Evolutionary conservation across 2,797 vertebrate species (phyloP).

Genomic region (Manis javanica): DNA sequence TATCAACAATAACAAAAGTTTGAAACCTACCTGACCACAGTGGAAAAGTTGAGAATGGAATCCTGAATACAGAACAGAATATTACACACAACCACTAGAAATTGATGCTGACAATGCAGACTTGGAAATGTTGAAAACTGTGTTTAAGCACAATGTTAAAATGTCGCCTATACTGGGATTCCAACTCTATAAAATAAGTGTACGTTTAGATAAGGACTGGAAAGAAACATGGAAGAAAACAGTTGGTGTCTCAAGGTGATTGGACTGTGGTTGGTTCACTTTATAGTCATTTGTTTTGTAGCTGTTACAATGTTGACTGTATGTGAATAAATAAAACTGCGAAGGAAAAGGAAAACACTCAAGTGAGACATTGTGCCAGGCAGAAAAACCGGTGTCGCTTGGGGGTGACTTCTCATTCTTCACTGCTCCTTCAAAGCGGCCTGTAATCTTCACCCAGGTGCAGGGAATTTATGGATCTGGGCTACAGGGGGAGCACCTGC

Average conservation of each 20-base stretch:
- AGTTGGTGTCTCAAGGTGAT: background rate
- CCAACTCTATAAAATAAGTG: background rate
- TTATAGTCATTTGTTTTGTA: background rate
- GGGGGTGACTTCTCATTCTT: background rate
- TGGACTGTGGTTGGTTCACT: background rate
- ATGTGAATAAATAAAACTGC: conserved; percentile 61
- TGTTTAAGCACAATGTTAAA: conserved; percentile 22
- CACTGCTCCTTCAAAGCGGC: conserved; percentile 11
- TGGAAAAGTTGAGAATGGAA: background rate
- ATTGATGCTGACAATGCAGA: background rate
- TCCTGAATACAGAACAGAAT: background rate
- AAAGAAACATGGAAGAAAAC: conserved; percentile 1
- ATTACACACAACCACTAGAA: background rate
- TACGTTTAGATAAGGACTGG: background rate
- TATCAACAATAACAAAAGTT: background rate
- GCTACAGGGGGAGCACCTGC: background rate
- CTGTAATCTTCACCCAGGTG: background rate
- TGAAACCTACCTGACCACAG: background rate
- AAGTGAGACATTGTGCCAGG: background rate
- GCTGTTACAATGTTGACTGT: background rate
- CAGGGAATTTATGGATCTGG: background rate
- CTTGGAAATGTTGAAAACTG: background rate
- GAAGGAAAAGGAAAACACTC: background rate
- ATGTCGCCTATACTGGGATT: background rate
- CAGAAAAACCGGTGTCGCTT: background rate